These are phyloP conservation scores for Lasius fuliginosus DNA, from an alignment of 2,888 invertebrate genomes.

Conservation along the genomic window DNA sequence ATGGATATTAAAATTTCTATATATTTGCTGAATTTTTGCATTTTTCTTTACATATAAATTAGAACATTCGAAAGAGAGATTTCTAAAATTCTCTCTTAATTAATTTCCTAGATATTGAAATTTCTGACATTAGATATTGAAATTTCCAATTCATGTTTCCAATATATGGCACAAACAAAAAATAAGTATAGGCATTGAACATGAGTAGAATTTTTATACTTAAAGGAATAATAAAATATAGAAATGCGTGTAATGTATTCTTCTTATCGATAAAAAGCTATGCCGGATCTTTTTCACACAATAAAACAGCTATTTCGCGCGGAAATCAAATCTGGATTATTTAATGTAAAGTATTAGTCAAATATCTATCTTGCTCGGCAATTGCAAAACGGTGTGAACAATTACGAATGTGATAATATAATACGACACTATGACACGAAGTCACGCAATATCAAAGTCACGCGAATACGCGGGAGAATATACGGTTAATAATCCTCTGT, in stretches of 20 bases:
- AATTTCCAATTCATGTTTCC: background rate
- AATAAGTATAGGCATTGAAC: background rate
- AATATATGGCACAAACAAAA: background rate
- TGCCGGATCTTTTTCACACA: background rate
- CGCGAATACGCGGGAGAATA: background rate
- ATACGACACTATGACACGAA: slow-evolving; percentile 53
- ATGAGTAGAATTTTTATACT: background rate
- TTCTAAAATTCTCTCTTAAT: background rate
- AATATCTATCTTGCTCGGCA: slow-evolving; percentile 55
- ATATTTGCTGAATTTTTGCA: background rate
- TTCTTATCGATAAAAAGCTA: background rate
- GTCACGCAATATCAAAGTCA: slow-evolving; percentile 32
- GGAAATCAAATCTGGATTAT: slow-evolving; percentile 32
- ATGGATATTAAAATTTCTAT: background rate
- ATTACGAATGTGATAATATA: slow-evolving; percentile 55
- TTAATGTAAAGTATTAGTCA: slow-evolving; percentile 60
- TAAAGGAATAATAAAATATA: background rate
- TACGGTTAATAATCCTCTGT: slow-evolving; percentile 57
- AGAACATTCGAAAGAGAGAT: background rate
- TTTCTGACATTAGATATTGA: background rate
- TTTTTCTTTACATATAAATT: background rate
- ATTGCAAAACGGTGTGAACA: slow-evolving; percentile 59
- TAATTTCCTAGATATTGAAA: background rate
- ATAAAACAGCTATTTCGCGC: background rate
- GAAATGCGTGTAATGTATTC: background rate